phyloP scores from a whole-genome alignment of 2,797 vertebrate species.

The Takifugu rubripes region DNA sequence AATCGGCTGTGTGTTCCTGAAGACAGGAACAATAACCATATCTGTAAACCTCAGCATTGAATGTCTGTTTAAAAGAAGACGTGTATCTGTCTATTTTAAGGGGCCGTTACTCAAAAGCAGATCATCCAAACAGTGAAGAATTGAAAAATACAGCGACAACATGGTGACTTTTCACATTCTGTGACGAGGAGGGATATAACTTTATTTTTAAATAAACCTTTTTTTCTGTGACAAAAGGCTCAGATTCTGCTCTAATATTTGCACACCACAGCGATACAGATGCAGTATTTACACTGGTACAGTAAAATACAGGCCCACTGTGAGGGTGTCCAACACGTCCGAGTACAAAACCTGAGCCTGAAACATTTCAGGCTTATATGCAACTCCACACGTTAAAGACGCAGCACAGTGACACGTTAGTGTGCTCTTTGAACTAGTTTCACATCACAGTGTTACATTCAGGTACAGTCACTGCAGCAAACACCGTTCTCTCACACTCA shows the following conservation, averaged over 20 bases:
- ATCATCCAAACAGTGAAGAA: conserved; percentile 14
- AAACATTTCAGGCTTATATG: too few species aligned
- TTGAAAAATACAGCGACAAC: conserved; percentile 25
- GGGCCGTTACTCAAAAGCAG: neutral
- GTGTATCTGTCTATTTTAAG: conserved; percentile 2
- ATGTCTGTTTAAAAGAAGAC: conserved; percentile 23
- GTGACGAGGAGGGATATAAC: conserved; percentile 86
- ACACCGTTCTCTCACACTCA: neutral
- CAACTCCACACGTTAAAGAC: too few species aligned
- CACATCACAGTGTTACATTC: conserved; percentile 36
- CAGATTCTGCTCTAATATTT: conserved; percentile 41
- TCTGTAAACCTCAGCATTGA: conserved; percentile 29
- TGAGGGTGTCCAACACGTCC: neutral
- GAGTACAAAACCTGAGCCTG: too few species aligned
- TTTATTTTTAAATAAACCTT: conserved; percentile 99
- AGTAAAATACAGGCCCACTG: conserved; percentile 26
- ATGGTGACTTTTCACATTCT: conserved; percentile 74
- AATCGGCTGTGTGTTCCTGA: conserved; percentile 3
- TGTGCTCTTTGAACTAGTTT: neutral
- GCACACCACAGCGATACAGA: conserved; percentile 59
- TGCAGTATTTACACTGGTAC: conserved; percentile 55
- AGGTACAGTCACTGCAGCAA: conserved; percentile 26
- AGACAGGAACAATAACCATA: conserved; percentile 3
- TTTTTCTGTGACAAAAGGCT: conserved; percentile 84
- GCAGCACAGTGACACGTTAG: neutral